Evolutionary conservation across 1,140 invertebrate species (phyloP).

Genomic region (Temnothorax nylanderi): DNA sequence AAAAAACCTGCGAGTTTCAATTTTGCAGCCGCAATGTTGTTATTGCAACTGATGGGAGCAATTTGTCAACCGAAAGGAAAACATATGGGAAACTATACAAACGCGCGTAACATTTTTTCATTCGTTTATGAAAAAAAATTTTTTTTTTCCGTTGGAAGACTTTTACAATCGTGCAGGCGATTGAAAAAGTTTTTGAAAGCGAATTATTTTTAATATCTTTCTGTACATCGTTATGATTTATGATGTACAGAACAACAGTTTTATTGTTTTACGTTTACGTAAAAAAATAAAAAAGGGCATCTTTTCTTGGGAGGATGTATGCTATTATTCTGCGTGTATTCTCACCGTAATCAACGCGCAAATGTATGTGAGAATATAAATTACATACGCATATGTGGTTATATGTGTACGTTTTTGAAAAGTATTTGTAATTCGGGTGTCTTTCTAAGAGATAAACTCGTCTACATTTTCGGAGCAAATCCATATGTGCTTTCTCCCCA

Average conservation of each 20-base stretch:
- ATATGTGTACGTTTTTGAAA: not conserved
- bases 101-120: not conserved
- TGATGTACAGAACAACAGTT: too few species aligned
- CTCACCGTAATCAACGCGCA: not conserved
- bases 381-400: not conserved
- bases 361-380: not conserved
- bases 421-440: not conserved
- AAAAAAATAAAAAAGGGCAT: not conserved
- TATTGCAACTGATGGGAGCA: not conserved
- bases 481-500: not conserved
- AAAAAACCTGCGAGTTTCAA: constrained; percentile 2
- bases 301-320: not conserved
- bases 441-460: not conserved
- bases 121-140: not conserved
- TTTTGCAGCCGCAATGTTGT: not conserved
- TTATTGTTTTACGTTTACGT: too few species aligned
- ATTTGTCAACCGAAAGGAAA: constrained; percentile 24
- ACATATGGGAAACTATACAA: not conserved
- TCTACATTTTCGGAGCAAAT: not conserved
- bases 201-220: not conserved
- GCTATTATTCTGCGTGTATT: not conserved
- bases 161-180: not conserved
- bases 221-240: not conserved
- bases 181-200: not conserved
- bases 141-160: not conserved